Percentiles rank a stretch among this genome's conserved stretches.
These are phyloP conservation scores for Anticlea derivata DNA, from an alignment of 2,888 invertebrate species.

Conservation along the genomic window DNA sequence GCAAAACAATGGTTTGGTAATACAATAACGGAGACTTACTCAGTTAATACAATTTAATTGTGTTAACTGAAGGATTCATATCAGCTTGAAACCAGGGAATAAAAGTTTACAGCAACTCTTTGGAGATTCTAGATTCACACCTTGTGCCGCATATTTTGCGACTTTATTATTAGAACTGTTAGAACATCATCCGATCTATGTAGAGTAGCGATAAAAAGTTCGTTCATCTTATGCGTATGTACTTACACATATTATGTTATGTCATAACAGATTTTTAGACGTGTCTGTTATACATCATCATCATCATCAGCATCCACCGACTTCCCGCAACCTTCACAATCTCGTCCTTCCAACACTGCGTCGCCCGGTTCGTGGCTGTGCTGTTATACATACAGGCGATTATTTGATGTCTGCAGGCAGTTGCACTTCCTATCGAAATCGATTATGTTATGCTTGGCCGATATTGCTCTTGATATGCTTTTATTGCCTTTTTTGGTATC, in stretches of 20 bases:
- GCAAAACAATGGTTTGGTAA: constrained; percentile 46
- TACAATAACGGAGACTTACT: constrained; percentile 43
- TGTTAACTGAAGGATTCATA: constrained; percentile 43
- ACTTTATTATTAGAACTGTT: background rate
- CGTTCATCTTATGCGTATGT: constrained; percentile 23
- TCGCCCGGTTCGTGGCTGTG: too few relatives aligned
- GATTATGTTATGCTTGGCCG: too few relatives aligned
- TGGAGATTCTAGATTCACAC: background rate
- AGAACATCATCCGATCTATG: background rate
- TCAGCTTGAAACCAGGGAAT: constrained; percentile 37
- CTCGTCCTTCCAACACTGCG: too few relatives aligned
- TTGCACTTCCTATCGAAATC: constrained; percentile 18
- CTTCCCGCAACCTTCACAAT: too few relatives aligned
- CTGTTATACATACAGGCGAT: too few relatives aligned
- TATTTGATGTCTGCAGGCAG: constrained; percentile 10
- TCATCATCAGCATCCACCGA: too few relatives aligned
- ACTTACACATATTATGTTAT: constrained; percentile 31
- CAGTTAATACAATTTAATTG: constrained; percentile 43
- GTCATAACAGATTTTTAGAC: constrained; percentile 29
- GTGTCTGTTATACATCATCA: constrained; percentile 23
- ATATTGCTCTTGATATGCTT: too few relatives aligned
- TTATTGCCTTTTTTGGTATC: too few relatives aligned
- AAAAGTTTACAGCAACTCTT: too few relatives aligned
- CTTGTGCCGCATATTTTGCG: background rate
- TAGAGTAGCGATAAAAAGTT: constrained; percentile 13